These are phyloP conservation scores for Branchipolynoe longqiensis DNA, from an alignment of 2,888 invertebrate genomes.

Conservation along the genomic window DNA sequence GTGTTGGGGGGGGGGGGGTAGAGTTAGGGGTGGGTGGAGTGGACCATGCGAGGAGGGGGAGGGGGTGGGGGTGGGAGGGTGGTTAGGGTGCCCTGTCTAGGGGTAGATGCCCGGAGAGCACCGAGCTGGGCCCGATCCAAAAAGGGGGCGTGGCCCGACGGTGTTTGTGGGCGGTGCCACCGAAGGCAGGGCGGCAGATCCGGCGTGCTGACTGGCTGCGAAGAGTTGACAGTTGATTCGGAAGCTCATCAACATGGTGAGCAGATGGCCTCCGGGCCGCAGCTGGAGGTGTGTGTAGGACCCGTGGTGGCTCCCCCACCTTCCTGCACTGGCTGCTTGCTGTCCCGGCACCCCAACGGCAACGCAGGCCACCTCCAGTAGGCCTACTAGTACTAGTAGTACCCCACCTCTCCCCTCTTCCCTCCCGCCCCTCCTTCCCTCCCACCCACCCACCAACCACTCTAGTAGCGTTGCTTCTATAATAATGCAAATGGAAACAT, in stretches of 20 bases:
- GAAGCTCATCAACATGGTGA: conserved; percentile 35
- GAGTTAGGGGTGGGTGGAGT: too few species aligned
- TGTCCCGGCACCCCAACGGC: neutral
- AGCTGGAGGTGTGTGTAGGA: conserved; percentile 9
- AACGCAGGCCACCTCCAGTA: too few species aligned
- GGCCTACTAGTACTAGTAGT: neutral
- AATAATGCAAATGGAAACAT: too few species aligned
- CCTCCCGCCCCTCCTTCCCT: neutral
- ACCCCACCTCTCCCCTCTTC: neutral
- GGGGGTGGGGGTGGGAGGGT: conserved; percentile 19
- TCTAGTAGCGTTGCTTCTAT: too few species aligned
- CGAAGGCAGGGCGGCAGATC: neutral
- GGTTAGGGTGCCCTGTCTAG: neutral
- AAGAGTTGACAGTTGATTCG: conserved; percentile 23
- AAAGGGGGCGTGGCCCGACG: conserved; percentile 1
- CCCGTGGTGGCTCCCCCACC: neutral
- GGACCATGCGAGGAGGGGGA: too few species aligned
- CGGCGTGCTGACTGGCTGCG: neutral
- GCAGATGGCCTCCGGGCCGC: conserved; percentile 32
- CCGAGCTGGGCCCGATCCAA: neutral
- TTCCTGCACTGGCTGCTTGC: neutral
- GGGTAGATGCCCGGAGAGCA: neutral
- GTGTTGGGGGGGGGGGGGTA: neutral
- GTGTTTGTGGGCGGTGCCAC: conserved; percentile 40
- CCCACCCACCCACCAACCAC: neutral